Conservation (phyloP, 2,797 vertebrate genomes). For the Leuciscus waleckii region DNA sequence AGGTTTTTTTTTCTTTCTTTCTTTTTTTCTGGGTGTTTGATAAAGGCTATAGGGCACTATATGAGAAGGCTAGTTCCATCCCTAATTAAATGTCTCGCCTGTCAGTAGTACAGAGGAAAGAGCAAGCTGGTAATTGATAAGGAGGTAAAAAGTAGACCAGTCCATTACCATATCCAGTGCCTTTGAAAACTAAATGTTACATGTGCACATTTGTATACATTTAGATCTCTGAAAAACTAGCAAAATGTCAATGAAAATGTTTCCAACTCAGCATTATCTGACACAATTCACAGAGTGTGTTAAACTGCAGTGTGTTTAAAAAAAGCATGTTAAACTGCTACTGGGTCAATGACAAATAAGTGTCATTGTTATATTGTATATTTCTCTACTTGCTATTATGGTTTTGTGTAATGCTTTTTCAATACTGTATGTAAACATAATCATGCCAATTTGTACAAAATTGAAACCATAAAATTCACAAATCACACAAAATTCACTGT, state of each 20-base stretch:
- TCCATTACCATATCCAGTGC: background rate
- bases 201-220: conserved; percentile 62
- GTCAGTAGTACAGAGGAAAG: conserved; percentile 4
- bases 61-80: background rate
- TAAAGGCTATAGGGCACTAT: background rate
- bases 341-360: no score
- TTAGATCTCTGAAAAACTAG: conserved; percentile 52
- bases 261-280: background rate
- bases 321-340: no score
- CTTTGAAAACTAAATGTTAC: conserved; percentile 24
- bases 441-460: no score
- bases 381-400: no score
- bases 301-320: no score
- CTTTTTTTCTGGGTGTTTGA: background rate
- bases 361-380: no score
- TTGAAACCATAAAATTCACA: no score
- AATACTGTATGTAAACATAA: no score
- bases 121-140: conserved; percentile 11
- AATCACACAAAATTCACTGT: background rate
- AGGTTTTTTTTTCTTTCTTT: background rate
- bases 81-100: conserved; percentile 41
- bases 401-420: no score
- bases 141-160: background rate
- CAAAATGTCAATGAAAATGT: conserved; percentile 61
- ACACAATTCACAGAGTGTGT: background rate